Conservation (phyloP, 2,888 invertebrate genomes). For the Nephrotoma flavescens region DNA sequence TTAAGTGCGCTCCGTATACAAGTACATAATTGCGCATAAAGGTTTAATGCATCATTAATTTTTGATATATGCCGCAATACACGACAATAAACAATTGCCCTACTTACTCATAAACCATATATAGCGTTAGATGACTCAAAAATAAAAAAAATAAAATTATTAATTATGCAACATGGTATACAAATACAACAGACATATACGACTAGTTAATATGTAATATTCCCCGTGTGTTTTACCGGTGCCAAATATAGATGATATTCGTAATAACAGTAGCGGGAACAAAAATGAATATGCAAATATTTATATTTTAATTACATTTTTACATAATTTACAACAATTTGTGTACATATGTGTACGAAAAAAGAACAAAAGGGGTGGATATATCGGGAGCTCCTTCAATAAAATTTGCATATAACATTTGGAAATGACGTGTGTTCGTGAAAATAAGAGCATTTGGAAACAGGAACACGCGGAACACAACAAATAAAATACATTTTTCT, state of each 20-base stretch:
- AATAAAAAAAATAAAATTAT: background rate
- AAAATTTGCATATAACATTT: background rate
- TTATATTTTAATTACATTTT: background rate
- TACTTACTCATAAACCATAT: background rate
- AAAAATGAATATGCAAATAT: background rate
- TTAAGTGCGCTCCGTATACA: background rate
- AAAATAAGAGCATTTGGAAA: background rate
- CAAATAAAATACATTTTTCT: background rate
- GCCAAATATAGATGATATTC: background rate
- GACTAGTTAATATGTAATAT: background rate
- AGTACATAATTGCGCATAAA: background rate
- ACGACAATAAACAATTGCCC: background rate
- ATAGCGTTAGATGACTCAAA: background rate
- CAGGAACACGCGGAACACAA: background rate
- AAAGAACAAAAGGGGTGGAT: background rate
- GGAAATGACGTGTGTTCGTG: background rate
- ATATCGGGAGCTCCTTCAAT: background rate
- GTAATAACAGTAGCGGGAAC: background rate
- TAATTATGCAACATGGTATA: background rate
- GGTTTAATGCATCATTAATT: background rate
- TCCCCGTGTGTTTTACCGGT: background rate
- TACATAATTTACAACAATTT: background rate
- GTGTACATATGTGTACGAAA: background rate
- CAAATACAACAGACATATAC: background rate
- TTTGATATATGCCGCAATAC: background rate